A percentile compares a stretch with the other conserved stretches of the same genome.
Conservation (phyloP, 2,113 vertebrate species). For the Bostrychus sinensis region DNA sequence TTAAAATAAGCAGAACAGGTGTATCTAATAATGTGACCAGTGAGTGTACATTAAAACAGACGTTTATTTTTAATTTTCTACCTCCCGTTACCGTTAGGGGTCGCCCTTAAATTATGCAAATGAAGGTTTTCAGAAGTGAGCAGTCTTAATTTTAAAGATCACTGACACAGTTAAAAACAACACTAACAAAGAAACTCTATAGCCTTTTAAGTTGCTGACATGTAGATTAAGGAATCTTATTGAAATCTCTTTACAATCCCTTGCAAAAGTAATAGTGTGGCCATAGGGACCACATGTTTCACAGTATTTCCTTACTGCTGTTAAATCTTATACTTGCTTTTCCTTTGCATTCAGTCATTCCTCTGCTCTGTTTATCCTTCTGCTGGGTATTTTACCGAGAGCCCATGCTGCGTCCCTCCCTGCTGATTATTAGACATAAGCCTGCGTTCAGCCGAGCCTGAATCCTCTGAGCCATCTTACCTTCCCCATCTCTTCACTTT, state of each 20-base stretch:
- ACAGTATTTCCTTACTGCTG: conserved; percentile 8
- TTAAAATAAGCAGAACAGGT: no score
- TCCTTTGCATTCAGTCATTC: conserved; percentile 45
- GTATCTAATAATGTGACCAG: no score
- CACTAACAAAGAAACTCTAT: no score
- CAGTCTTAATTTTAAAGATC: no score
- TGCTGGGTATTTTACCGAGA: conserved; percentile 42
- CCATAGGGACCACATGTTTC: conserved; percentile 33
- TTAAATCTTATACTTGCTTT: conserved; percentile 26
- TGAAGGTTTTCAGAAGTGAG: no score
- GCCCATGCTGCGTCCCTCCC: conserved; percentile 64
- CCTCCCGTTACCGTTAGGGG: no score
- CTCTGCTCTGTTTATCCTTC: conserved; percentile 37
- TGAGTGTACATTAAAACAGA: no score
- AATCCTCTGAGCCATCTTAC: conserved; percentile 77
- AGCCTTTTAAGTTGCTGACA: no score
- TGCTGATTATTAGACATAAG: conserved; percentile 77
- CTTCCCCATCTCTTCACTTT: conserved; percentile 67
- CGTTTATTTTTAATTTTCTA: no score
- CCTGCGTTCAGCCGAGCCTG: conserved; percentile 70
- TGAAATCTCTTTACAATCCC: conserved; percentile 45
- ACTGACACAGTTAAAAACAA: no score
- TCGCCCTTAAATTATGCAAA: no score
- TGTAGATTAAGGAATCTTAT: no score
- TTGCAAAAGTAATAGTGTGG: conserved; percentile 43